Evolutionary conservation across 2,113 vertebrate genomes (phyloP).

Genomic region (Phaethon lepturus): DNA sequence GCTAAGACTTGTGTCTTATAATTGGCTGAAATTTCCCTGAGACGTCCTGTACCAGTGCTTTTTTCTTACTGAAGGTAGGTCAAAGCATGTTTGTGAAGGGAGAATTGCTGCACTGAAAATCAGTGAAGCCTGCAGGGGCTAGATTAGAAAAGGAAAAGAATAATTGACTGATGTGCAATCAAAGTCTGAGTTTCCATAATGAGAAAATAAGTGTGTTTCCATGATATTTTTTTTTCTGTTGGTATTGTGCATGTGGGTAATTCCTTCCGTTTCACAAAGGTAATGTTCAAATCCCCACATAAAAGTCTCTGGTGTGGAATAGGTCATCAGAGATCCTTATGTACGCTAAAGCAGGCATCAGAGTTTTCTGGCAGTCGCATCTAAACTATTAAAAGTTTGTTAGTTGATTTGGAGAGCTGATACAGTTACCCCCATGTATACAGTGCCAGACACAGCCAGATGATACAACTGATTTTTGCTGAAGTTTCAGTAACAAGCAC

Average conservation of each 20-base stretch:
- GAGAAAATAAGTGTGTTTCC: not conserved
- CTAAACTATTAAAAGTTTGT: not conserved
- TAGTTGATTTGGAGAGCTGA: not conserved
- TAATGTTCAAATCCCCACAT: not conserved
- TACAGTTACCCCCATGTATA: accelerated
- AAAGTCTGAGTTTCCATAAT: not conserved
- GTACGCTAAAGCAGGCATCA: accelerated
- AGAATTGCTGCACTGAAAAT: not conserved
- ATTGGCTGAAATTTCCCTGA: not conserved
- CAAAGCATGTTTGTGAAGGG: not conserved
- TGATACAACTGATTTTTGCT: not conserved
- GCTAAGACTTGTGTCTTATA: not conserved
- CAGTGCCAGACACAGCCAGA: not conserved
- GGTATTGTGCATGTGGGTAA: not conserved
- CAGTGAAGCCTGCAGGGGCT: not conserved
- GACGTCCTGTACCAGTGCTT: not conserved
- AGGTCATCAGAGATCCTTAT: not conserved
- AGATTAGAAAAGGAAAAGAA: not conserved
- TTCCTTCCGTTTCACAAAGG: not conserved
- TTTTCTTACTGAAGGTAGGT: not conserved
- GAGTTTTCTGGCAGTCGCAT: not conserved
- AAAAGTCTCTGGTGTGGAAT: not conserved
- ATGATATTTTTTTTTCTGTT: not conserved
- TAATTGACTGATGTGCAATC: not conserved
- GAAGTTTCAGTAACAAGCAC: not conserved